Conservation (phyloP, 2,888 invertebrate genomes). For the Mechanitis mazaeus region DNA sequence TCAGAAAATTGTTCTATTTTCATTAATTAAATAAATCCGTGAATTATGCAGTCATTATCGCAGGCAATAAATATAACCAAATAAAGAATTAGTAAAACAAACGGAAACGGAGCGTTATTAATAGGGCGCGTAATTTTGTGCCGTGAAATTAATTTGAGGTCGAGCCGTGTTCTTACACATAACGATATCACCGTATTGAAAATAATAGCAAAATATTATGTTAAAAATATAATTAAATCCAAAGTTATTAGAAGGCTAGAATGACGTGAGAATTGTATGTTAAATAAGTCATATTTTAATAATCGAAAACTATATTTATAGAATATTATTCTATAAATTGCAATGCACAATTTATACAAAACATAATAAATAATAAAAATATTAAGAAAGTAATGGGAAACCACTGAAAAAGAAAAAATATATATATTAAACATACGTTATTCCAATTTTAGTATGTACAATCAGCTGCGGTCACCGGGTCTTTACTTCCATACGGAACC, state of each 20-base stretch:
- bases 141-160: conserved; percentile 32
- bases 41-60: conserved; percentile 12
- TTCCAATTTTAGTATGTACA: conserved; percentile 15
- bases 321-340: no score
- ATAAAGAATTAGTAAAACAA: conserved; percentile 30
- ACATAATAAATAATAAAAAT: not conserved
- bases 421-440: not conserved
- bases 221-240: not conserved
- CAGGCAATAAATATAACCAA: conserved; percentile 16
- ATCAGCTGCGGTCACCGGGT: conserved; percentile 25
- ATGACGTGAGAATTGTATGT: no score
- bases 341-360: not conserved
- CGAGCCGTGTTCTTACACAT: conserved; percentile 22
- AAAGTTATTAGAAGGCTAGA: no score
- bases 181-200: not conserved
- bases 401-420: not conserved
- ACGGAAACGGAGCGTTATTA: conserved; percentile 28
- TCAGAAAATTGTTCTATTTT: not conserved
- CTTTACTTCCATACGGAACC: conserved; percentile 27
- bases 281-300: no score
- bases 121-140: conserved; percentile 30
- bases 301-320: no score
- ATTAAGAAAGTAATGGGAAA: not conserved
- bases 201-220: not conserved
- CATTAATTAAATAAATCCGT: conserved; percentile 5